phyloP scores from a whole-genome alignment of 23 tunicate genomes.

The Halocynthia roretzi region DNA sequence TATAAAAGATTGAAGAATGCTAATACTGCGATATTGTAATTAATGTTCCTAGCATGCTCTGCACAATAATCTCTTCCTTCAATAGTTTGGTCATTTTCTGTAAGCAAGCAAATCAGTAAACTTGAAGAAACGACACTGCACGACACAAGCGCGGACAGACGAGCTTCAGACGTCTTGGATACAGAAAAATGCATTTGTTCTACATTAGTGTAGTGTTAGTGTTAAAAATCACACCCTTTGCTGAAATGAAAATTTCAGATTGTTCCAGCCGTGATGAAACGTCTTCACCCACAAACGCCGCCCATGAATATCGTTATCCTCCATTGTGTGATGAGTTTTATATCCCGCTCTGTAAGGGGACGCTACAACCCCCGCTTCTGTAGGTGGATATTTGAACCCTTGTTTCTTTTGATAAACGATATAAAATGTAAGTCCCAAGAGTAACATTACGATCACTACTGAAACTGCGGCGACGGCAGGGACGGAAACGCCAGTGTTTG shows the following conservation, averaged over 20 bases:
- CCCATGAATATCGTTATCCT: background rate
- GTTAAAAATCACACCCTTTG: slow-evolving; percentile 13
- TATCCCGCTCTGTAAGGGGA: slow-evolving; percentile 11
- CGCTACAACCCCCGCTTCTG: background rate
- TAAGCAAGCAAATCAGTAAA: too few relatives aligned
- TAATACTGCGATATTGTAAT: too few relatives aligned
- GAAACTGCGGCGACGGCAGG: slow-evolving; percentile 17
- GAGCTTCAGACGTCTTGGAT: too few relatives aligned
- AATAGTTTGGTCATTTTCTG: too few relatives aligned
- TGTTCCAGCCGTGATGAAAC: slow-evolving; percentile 26
- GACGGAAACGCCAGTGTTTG: slow-evolving; percentile 15
- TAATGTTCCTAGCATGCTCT: too few relatives aligned
- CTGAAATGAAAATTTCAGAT: slow-evolving; percentile 23
- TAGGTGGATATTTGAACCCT: slow-evolving; percentile 7
- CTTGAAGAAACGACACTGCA: too few relatives aligned
- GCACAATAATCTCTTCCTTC: too few relatives aligned
- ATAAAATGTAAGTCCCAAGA: slow-evolving; percentile 11
- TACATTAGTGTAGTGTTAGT: too few relatives aligned
- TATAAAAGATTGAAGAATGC: too few relatives aligned
- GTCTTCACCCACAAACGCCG: slow-evolving; percentile 20
- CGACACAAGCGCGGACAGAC: too few relatives aligned
- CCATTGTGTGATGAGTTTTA: background rate
- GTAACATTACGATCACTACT: background rate
- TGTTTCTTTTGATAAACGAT: background rate
- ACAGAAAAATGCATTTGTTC: too few relatives aligned